A percentile compares a stretch with the other conserved stretches of the same genome.
Evolutionary conservation across 2,888 invertebrate genomes (phyloP).

Genomic region (Apamea sordens): DNA sequence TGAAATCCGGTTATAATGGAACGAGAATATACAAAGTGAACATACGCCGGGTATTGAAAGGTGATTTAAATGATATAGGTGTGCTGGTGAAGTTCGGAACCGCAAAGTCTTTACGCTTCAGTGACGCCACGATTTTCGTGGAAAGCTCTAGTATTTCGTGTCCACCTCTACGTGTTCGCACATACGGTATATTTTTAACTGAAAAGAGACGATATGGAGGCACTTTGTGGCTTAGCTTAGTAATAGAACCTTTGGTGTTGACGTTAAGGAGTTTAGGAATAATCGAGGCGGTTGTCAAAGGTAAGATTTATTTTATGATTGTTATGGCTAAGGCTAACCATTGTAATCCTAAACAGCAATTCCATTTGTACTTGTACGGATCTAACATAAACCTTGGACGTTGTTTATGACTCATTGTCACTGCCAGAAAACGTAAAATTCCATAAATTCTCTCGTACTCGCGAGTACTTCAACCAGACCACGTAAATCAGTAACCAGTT

Average conservation of each 20-base stretch:
- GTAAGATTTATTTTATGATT: constrained; percentile 71
- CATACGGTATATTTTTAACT: constrained; percentile 84
- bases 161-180: constrained; percentile 78
- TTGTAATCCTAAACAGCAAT: constrained; percentile 20
- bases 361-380: background rate
- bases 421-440: constrained; percentile 12
- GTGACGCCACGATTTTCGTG: constrained; percentile 82
- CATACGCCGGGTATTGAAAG: constrained; percentile 84
- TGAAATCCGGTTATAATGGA: constrained; percentile 73
- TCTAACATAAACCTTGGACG: background rate
- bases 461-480: constrained; percentile 5
- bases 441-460: constrained; percentile 29
- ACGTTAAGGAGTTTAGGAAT: constrained; percentile 81
- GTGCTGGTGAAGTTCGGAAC: constrained; percentile 78
- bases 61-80: constrained; percentile 84
- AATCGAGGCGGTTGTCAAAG: constrained; percentile 85
- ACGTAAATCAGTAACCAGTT: constrained; percentile 56
- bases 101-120: constrained; percentile 79
- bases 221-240: constrained; percentile 74
- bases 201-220: constrained; percentile 72
- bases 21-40: constrained; percentile 82
- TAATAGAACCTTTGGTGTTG: constrained; percentile 82
- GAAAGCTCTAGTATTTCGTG: constrained; percentile 77
- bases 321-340: background rate
- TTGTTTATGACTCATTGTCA: constrained; percentile 4